These are phyloP conservation scores for Sciaenops ocellatus DNA, from an alignment of 2,797 vertebrate genomes.

Conservation along the genomic window DNA sequence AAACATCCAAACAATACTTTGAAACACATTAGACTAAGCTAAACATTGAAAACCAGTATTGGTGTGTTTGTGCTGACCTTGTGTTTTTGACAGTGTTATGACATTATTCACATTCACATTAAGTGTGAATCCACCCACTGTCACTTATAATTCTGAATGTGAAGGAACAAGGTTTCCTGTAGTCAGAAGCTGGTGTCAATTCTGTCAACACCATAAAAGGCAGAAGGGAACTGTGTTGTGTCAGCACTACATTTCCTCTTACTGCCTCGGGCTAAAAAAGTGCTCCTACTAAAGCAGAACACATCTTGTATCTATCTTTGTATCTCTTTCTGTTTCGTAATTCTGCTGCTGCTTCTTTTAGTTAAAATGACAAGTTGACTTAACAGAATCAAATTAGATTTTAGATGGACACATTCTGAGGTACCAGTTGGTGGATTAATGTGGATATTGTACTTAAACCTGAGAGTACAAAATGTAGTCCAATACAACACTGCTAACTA, in stretches of 20 bases:
- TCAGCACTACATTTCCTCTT: slow-evolving; percentile 36
- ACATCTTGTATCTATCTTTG: not conserved
- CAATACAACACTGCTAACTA: not conserved
- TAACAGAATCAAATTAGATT: not conserved
- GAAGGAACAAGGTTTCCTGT: slow-evolving; percentile 10
- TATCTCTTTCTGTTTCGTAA: not conserved
- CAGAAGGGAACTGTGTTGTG: not conserved
- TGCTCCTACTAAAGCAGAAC: not conserved
- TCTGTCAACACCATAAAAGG: slow-evolving; percentile 53
- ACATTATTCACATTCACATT: too few species aligned
- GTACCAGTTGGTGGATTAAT: not conserved
- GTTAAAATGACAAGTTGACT: not conserved
- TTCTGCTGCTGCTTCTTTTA: not conserved
- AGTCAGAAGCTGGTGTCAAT: not conserved
- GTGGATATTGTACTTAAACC: not conserved
- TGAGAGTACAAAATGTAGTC: not conserved
- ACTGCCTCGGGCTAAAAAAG: not conserved
- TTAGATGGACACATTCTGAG: not conserved
- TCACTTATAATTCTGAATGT: not conserved
- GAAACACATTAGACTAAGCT: too few species aligned
- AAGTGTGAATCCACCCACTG: not conserved
- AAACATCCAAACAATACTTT: too few species aligned
- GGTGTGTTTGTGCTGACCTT: too few species aligned
- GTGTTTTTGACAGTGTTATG: too few species aligned
- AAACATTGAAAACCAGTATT: too few species aligned